Percentiles rank a stretch among this genome's conserved stretches.
These are phyloP conservation scores for Nibea coibor DNA, from an alignment of 2,113 vertebrate genomes.

Conservation along the genomic window DNA sequence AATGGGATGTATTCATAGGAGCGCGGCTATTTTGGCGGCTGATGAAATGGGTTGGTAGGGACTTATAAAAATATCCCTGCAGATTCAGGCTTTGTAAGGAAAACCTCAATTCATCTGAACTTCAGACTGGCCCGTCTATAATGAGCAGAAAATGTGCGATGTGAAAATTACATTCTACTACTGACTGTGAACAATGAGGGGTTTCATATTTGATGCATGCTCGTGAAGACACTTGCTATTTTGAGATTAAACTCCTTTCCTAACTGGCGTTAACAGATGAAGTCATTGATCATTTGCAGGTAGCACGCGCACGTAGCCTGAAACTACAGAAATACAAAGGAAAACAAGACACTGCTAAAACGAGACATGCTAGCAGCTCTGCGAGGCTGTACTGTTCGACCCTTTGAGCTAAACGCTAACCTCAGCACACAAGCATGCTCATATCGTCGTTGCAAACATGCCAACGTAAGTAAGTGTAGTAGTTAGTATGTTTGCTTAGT, in stretches of 20 bases:
- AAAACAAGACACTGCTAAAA: not conserved
- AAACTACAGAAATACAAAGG: not conserved
- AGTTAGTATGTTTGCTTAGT: not conserved
- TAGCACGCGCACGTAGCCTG: not conserved
- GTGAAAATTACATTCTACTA: conserved; percentile 33
- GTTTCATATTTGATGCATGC: conserved; percentile 35
- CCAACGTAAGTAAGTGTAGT: not conserved
- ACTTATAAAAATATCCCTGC: conserved; percentile 61
- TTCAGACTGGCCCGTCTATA: conserved; percentile 45
- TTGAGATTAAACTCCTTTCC: conserved; percentile 16
- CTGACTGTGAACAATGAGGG: conserved; percentile 47
- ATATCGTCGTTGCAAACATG: not conserved
- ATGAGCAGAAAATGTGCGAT: conserved; percentile 39
- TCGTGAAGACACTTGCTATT: conserved; percentile 31
- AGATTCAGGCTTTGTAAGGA: conserved; percentile 48
- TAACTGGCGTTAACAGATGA: conserved; percentile 11
- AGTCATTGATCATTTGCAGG: conserved; percentile 20
- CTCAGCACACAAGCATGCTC: not conserved
- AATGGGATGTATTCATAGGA: conserved; percentile 66
- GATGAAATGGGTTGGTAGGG: conserved; percentile 62
- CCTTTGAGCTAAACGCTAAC: not conserved
- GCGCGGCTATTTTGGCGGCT: conserved; percentile 56
- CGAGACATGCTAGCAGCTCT: not conserved
- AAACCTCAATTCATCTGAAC: conserved; percentile 56
- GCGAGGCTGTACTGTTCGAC: not conserved